Conservation (phyloP, 2,113 vertebrate genomes). For the Arizona elegans region DNA sequence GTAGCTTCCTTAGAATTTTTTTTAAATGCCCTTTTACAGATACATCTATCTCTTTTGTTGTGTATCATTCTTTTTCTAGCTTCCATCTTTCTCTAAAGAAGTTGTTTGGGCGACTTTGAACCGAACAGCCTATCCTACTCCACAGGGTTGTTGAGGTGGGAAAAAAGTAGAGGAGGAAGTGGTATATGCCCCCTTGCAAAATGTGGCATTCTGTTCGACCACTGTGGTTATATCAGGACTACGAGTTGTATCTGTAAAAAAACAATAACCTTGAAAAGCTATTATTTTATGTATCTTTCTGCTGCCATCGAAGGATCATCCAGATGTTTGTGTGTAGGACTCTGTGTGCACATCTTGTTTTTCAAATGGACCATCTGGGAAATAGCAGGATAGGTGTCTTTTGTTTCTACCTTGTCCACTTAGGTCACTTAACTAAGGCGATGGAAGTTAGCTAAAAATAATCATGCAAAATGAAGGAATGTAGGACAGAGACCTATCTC, state of each 20-base stretch:
- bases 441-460: neutral
- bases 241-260: neutral
- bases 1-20: neutral
- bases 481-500: neutral
- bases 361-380: neutral
- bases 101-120: neutral
- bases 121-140: neutral
- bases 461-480: neutral
- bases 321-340: neutral
- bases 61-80: neutral
- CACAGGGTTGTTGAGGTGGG: neutral
- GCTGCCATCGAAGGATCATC: neutral
- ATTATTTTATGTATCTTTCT: neutral
- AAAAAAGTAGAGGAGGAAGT: neutral
- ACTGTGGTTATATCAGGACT: neutral
- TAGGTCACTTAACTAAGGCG: neutral
- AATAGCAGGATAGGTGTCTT: too few relatives aligned
- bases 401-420: neutral
- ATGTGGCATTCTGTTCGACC: neutral
- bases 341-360: neutral
- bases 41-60: neutral
- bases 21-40: neutral
- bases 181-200: neutral
- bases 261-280: neutral
- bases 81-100: neutral